Base-by-base conservation (phyloP, 2,113 vertebrate genomes). In the Chinchilla lanigera region DNA sequence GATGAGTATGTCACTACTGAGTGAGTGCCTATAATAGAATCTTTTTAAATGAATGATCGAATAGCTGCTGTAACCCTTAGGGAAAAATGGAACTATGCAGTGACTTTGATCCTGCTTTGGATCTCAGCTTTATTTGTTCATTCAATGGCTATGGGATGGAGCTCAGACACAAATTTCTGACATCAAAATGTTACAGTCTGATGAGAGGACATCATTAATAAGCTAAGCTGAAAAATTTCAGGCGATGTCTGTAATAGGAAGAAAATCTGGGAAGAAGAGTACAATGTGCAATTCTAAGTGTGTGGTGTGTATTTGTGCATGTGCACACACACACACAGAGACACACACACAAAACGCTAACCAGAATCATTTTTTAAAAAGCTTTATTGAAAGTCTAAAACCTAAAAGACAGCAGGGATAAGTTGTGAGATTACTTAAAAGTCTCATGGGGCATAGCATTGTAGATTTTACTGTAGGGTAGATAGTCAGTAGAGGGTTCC, bases 71-170 rank as follows among this genome's bases (percentile, higher is more conserved):
- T 44, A 98, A 99, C 95, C 99, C 98, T 16, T 99, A 99, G 89
- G 99, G 26, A 99, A 99, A 97, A 99, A 98, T 50, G 97, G 99
- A 84, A 98, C 97, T 83, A 99, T 99, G 99, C 99, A 13, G 99
- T 0, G 99, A 99, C 83, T 99, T 99, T 81, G 99, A 99, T 98
- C 92, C 98, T 16, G 97, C 98, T 7, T 98, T 99, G 95, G 99
- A 99, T 97, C 99, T 99, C 97, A 99, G 99, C 41, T 99, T 99
- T 97, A 98, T 99, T 97, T 99, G 99, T 99, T 99, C 99, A 90
- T 98, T 99, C 87, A 99, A 99, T 77, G 99, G 98, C 89, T 99
- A 98, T 75, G 98, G 98, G 96, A 99, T 99, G 63, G 99, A 99
- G 98, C 98, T 99, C 81, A 99, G 33, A 67, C 38, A 71, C 26